Percentiles rank a stretch among this genome's conserved stretches.
phyloP scores from a whole-genome alignment of 1,140 invertebrate species.

The Drosophila obscura region DNA sequence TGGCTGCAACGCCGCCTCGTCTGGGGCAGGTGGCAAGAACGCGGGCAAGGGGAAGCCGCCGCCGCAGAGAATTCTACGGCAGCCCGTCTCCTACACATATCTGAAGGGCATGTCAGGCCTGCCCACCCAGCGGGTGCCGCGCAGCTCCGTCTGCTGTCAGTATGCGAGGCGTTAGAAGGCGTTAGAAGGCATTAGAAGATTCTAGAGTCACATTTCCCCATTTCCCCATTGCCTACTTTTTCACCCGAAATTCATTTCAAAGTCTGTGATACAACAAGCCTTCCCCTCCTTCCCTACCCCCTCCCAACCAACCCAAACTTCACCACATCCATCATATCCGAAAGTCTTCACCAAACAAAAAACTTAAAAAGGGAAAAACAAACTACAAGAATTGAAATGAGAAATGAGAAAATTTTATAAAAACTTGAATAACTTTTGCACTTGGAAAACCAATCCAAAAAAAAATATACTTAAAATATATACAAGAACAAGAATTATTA shows the following conservation, averaged over 20 bases:
- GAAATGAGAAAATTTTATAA: constrained; percentile 35
- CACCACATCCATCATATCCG: constrained; percentile 34
- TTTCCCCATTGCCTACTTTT: not conserved
- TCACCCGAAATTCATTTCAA: constrained; percentile 63
- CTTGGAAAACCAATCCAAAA: constrained; percentile 20
- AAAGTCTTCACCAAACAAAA: constrained; percentile 34
- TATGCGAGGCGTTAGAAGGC: constrained; percentile 76
- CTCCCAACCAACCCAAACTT: not conserved
- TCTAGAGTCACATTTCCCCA: not conserved
- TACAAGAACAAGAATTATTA: not conserved
- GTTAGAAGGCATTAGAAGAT: too few species aligned
- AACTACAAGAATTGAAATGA: constrained; percentile 10
- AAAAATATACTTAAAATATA: constrained; percentile 37
- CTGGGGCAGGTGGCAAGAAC: constrained; percentile 33
- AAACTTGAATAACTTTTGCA: constrained; percentile 56
- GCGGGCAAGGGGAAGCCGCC: constrained; percentile 85
- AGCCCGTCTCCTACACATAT: constrained; percentile 91
- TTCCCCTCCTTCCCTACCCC: constrained; percentile 25
- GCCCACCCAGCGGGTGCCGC: constrained; percentile 90
- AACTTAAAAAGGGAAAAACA: constrained; percentile 3
- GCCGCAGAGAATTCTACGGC: constrained; percentile 87
- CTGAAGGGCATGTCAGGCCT: constrained; percentile 90
- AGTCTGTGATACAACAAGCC: constrained; percentile 74
- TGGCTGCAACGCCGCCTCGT: constrained; percentile 23
- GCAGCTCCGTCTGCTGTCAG: constrained; percentile 83